Evolutionary conservation across 2,888 invertebrate species (phyloP).

Genomic region (Drosophila subquinaria): DNA sequence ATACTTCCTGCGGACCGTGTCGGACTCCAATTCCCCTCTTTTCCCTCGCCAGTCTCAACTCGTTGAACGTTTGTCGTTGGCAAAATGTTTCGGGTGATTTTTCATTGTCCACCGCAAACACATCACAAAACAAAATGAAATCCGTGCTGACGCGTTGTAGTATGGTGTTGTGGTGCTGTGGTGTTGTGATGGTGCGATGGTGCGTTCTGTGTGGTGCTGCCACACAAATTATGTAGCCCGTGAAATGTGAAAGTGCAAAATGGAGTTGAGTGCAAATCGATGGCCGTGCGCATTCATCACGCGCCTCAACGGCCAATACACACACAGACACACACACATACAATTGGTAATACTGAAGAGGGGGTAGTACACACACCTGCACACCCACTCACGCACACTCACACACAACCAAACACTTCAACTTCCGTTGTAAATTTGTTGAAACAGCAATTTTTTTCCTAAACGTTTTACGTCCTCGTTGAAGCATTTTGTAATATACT

Average conservation of each 20-base stretch:
- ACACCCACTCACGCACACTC: conserved; percentile 14
- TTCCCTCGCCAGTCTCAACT: neutral
- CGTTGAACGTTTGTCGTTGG: conserved; percentile 39
- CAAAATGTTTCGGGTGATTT: conserved; percentile 73
- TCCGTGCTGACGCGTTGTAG: conserved; percentile 58
- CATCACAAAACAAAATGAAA: conserved; percentile 76
- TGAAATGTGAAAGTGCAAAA: conserved; percentile 77
- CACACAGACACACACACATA: conserved; percentile 21
- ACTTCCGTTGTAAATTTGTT: conserved; percentile 81
- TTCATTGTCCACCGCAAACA: conserved; percentile 78
- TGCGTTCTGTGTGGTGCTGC: conserved; percentile 22
- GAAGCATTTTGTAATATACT: conserved; percentile 75
- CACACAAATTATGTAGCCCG: conserved; percentile 70
- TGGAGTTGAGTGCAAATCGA: conserved; percentile 80
- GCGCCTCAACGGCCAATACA: conserved; percentile 54
- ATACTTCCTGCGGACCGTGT: conserved; percentile 61
- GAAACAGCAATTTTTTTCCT: conserved; percentile 74
- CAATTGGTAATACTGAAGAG: conserved; percentile 28
- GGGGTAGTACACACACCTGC: conserved; percentile 18
- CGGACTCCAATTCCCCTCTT: conserved; percentile 23
- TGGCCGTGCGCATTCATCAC: conserved; percentile 76
- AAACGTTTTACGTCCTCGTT: conserved; percentile 60
- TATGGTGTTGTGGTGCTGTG: neutral
- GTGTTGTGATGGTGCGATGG: conserved; percentile 16
- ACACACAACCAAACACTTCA: conserved; percentile 61